Evolutionary conservation across 2,888 invertebrate genomes (phyloP).

Genomic region (Drosophila meridionalis): DNA sequence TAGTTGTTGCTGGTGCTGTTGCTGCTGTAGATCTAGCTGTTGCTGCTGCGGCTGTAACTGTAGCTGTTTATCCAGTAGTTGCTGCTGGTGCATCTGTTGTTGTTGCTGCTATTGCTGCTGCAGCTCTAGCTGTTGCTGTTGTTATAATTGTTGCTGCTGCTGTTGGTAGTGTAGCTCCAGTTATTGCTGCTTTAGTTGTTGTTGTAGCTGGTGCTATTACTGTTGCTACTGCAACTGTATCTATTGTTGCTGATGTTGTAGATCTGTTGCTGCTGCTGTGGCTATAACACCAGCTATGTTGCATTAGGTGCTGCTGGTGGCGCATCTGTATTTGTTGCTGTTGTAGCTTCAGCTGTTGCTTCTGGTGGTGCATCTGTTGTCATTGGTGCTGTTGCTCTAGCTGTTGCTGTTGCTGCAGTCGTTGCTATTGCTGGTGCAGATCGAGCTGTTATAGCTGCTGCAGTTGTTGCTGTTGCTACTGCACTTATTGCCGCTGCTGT

Average conservation of each 20-base stretch:
- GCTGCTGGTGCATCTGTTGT: no score
- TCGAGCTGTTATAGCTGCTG: no score
- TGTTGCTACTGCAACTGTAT: constrained; percentile 5
- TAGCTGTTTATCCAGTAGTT: no score
- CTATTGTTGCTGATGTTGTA: neutral
- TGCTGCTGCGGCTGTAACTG: no score
- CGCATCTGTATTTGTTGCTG: constrained; percentile 3
- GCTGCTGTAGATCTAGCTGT: no score
- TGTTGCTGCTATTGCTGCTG: no score
- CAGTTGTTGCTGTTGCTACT: no score
- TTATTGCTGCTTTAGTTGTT: neutral
- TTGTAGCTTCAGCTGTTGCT: constrained; percentile 9
- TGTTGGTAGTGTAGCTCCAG: neutral
- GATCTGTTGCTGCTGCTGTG: constrained; percentile 29
- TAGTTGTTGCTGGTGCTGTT: neutral
- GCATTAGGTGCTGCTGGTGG: constrained; percentile 16
- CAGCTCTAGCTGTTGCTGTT: no score
- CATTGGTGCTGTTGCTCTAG: no score
- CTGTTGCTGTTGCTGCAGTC: no score
- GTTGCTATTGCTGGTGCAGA: no score
- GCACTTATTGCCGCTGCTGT: no score
- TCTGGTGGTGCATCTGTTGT: neutral
- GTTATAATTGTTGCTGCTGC: constrained; percentile 36
- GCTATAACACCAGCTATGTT: neutral
- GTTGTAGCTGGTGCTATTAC: constrained; percentile 28